Base-by-base conservation (phyloP, 2,113 vertebrate genomes). In the Catharus bicknelli region DNA sequence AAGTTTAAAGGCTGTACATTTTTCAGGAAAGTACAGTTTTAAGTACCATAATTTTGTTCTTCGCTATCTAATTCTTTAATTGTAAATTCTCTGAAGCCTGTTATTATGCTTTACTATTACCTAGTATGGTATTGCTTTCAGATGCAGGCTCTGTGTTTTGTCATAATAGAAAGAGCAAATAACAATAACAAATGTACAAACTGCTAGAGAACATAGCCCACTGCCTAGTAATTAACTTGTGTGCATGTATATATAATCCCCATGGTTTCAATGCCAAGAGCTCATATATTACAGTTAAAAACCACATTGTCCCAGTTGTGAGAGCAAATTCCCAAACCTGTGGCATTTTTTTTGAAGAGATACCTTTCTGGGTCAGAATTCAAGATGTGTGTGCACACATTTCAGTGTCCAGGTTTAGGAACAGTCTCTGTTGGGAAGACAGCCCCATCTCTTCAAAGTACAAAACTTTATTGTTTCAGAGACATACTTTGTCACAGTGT, bases 1-100 rank as follows among this genome's bases (percentile, higher is more conserved):
- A 43, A 27, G 32, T 85, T 64, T 43, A 53, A 83, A 22, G 21
- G 11, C 8, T 75, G 22, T 15, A 50, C 16, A 64, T 57, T 92
- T 86, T 89, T 45, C 64, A 81, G 76, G 74, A 63, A 82, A 91
- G 15, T 53, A 45, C 27, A 55, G 16, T 72, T 92, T 84, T 83
- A 93, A 83, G 45, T 81, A 73, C 68, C 36, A 79, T 61, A 66
- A 82, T 93, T 92, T 95, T 85, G 45, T 91, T 79, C 23, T 90
- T 38, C 0, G 5, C n/a, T n/a, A n/a, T n/a, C 13, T 94, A 93
- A 95, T 95, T 88, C 61, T 61, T 93, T 95, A 94, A 93, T 88
- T 91, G 48, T 7, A 74, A 85, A 83, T 67, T 91, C 54, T 80
- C 51, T 67, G 89, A 83, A 73, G 36, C 10, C 15, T 94, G 23